phyloP scores from a whole-genome alignment of 2,113 vertebrate species.

The Oceanites oceanicus region DNA sequence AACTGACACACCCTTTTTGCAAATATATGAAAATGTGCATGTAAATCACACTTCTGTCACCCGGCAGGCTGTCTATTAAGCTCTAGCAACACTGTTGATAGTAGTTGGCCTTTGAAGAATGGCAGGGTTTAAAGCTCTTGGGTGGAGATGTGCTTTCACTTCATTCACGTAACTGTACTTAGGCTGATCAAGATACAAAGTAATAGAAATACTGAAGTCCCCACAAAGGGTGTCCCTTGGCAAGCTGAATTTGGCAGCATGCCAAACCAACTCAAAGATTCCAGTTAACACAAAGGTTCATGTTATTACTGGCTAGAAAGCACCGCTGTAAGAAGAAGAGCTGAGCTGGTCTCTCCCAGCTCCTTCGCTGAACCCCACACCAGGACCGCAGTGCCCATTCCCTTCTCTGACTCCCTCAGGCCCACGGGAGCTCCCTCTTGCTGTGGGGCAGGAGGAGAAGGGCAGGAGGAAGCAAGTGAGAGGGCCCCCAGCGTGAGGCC shows the following conservation, averaged over 20 bases:
- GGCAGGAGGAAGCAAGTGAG: not conserved
- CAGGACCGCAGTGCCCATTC: fast-evolving
- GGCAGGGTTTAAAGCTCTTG: not conserved
- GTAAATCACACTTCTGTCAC: not conserved
- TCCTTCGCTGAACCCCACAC: not conserved
- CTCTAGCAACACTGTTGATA: not conserved
- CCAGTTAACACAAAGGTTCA: not conserved
- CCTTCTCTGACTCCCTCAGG: not conserved
- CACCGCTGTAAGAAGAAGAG: not conserved
- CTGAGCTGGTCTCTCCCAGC: not conserved
- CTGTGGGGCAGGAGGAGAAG: not conserved
- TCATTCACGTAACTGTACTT: not conserved
- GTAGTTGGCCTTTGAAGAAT: not conserved
- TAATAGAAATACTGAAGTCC: not conserved
- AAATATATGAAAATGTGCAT: not conserved
- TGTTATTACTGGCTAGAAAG: not conserved
- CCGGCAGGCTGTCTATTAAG: not conserved
- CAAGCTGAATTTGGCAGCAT: not conserved
- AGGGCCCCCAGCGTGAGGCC: not conserved
- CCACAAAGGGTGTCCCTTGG: not conserved
- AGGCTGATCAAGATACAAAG: not conserved
- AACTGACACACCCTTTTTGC: not conserved
- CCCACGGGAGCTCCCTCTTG: not conserved
- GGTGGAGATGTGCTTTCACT: not conserved
- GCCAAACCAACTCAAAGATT: not conserved